These are phyloP conservation scores for Esox niger DNA, from an alignment of 2,113 vertebrate genomes.

Conservation along the genomic window DNA sequence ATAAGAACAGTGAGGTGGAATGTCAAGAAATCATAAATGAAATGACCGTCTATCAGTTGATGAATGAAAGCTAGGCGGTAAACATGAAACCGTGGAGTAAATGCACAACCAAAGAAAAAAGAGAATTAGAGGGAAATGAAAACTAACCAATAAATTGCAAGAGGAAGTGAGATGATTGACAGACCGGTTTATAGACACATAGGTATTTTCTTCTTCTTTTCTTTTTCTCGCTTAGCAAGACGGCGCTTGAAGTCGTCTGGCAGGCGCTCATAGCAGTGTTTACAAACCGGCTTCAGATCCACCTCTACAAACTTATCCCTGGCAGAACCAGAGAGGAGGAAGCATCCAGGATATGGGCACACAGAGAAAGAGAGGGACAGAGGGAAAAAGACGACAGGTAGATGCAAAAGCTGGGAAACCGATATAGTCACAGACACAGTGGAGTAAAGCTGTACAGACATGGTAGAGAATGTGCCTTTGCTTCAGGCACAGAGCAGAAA, in stretches of 20 bases:
- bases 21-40: not conserved
- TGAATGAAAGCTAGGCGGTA: not conserved
- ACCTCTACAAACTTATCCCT: slow-evolving; percentile 99
- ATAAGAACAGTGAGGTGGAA: not conserved
- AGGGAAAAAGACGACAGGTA: slow-evolving; percentile 1
- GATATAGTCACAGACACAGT: slow-evolving; percentile 1
- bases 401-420: slow-evolving; percentile 1
- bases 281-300: slow-evolving; percentile 98
- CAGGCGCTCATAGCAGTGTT: slow-evolving; percentile 95
- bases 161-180: slow-evolving; percentile 60
- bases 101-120: not conserved
- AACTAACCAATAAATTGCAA: slow-evolving; percentile 84
- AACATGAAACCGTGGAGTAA: not conserved
- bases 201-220: slow-evolving; percentile 92
- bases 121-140: slow-evolving; percentile 38
- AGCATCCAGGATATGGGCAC: slow-evolving; percentile 18
- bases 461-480: not conserved
- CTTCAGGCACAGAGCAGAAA: too few relatives aligned
- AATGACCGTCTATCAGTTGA: not conserved
- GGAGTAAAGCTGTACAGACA: not conserved
- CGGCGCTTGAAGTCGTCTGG: slow-evolving; percentile 94
- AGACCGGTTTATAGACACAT: slow-evolving; percentile 88
- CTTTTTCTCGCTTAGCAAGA: slow-evolving; percentile 91
- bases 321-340: slow-evolving; percentile 59
- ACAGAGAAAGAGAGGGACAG: slow-evolving; percentile 5